Conservation (phyloP, 1,140 invertebrate species). For the Antheraea pernyi region DNA sequence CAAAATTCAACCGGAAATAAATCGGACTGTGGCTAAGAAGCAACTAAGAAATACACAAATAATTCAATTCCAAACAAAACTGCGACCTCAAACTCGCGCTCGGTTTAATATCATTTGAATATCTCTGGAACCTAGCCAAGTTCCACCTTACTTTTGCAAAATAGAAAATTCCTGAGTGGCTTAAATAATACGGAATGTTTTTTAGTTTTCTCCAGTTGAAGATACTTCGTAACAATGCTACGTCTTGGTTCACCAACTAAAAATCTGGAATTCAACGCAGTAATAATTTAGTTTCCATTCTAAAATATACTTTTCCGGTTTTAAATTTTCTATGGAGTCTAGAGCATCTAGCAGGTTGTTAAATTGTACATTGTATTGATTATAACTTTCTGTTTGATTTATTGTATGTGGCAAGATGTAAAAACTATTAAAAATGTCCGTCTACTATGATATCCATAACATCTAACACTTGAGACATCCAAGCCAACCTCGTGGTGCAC, state of each 20-base stretch:
- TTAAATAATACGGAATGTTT: neutral
- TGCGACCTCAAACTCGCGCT: neutral
- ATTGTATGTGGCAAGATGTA: no score
- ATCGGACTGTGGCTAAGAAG: neutral
- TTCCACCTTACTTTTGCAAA: neutral
- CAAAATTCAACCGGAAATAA: neutral
- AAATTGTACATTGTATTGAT: no score
- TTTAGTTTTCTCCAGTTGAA: neutral
- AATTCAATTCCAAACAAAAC: conserved; percentile 1
- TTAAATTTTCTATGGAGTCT: no score
- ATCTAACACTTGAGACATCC: no score
- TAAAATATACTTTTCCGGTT: no score
- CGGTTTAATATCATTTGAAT: neutral
- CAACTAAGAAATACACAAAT: neutral
- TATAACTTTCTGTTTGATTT: no score
- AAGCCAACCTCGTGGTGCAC: no score
- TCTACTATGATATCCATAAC: no score
- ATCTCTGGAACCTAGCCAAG: neutral
- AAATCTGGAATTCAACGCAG: neutral
- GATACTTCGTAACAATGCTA: neutral
- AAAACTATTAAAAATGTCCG: no score
- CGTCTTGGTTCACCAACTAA: neutral
- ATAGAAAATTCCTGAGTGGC: neutral
- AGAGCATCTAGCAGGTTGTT: no score
- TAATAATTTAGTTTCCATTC: neutral